Base-by-base conservation (phyloP, 2,113 vertebrate genomes). In the Struthidea cinerea region DNA sequence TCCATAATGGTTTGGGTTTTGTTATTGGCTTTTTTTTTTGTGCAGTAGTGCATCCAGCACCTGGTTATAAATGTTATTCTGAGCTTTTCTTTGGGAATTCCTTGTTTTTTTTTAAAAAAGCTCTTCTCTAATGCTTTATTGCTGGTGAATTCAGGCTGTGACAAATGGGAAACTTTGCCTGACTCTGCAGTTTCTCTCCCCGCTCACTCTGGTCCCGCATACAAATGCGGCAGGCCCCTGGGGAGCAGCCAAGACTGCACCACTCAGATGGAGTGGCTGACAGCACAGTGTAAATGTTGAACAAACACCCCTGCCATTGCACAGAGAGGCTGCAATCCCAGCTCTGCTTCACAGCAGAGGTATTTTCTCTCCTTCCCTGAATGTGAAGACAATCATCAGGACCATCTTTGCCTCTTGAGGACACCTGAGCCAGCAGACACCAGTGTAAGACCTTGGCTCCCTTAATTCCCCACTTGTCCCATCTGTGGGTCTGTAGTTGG, bases 221-320 rank as follows among this genome's bases (percentile, higher is more conserved):
- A 88, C 83, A 95, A 96, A 96, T 92, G 93, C 37, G 4, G 83
- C 88, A 78, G 69, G 57, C 81, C 85, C 84, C 32, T 95, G 94
- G 90, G 57, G 83, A 86, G 83, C 90, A 65, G 93, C 96, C 96
- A 97, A 90, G 85, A 56, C 93, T 95, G 93, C 93, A 92, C 73
- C 88, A 82, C 64, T 94, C 39, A 37, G 52, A 52, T 7, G 7
- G 60, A 35, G 57, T 10, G 37, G 59, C 80, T 67, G 68, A 56
- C 82, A 77, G 93, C 30, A 5, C 0, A 0, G 71, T 5, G 5
- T 11, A 50, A 41, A 74, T 42, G 55, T 64, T 63, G 47, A 35
- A 70, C 7, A 2, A 47, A 46, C 19, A 32, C 19, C 33, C 24
- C 55, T 57, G 42, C 44, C 32, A 13, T 53, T 33, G 57, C 85